Conservation (phyloP, 2,888 invertebrate genomes). For the Dorcus hopei region DNA sequence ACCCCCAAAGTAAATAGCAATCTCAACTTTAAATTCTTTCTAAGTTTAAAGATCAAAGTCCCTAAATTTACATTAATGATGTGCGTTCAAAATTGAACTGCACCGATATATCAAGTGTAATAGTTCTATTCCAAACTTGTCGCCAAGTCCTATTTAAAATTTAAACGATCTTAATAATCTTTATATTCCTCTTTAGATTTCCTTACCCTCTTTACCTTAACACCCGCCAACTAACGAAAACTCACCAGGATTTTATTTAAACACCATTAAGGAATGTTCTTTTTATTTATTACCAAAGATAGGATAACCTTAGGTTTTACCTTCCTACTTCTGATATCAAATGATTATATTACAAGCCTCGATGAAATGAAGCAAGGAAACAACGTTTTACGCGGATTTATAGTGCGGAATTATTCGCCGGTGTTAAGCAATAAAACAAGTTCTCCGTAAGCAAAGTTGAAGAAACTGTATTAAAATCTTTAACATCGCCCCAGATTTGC, state of each 20-base stretch:
- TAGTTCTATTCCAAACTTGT: constrained; percentile 36
- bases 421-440: too few species aligned
- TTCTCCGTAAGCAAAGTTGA: too few species aligned
- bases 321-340: not conserved
- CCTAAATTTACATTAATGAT: constrained; percentile 38
- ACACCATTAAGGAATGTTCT: not conserved
- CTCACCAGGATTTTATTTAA: not conserved
- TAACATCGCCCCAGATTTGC: too few species aligned
- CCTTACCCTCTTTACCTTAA: not conserved
- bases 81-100: constrained; percentile 36
- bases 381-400: too few species aligned
- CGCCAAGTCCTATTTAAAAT: constrained; percentile 30
- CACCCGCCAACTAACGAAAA: not conserved
- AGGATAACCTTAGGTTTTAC: too few species aligned
- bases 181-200: not conserved
- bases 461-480: too few species aligned
- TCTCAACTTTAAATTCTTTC: constrained; percentile 32
- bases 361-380: too few species aligned
- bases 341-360: not conserved
- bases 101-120: constrained; percentile 32
- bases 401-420: too few species aligned
- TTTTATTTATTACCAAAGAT: too few species aligned
- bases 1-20: constrained; percentile 4
- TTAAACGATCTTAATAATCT: not conserved
- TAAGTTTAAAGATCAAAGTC: constrained; percentile 34